Evolutionary conservation across 2,888 invertebrate genomes (phyloP), one percentile per base, ranked within the genome.

Genomic region (Zelleria hepariella): DNA sequence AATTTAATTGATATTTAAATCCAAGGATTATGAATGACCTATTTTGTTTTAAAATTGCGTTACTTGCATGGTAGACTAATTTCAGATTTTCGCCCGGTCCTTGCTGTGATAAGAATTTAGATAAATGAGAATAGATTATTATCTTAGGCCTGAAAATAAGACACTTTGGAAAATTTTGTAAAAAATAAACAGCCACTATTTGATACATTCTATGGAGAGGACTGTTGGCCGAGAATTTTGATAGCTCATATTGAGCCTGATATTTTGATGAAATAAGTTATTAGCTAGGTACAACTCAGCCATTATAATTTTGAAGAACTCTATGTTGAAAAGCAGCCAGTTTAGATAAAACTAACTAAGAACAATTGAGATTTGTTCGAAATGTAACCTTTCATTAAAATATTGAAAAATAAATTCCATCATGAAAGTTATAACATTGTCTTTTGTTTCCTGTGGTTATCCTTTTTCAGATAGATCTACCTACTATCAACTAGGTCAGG

Each of bases 171-270:
- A n/a, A 23, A 23, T 18, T 3, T 7, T 24, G 24, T 23, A n/a
- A 53, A 24, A 5, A 53, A 53, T 3, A 2, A 53, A 53, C 4
- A 6, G 10, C 5, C 20, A 21, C n/a, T n/a, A n/a, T n/a, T 32
- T 55, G 80, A 80, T 78, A 75, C n/a, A 69, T 67, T 61, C 69
- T 69, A 68, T 75, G 75, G 74, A 70, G 65, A 77, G 80, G 86
- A 74, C 82, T 80, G 78, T 60, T 59, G 79, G 84, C 75, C 75
- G 86, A 83, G 77, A 84, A 85, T 80, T 75, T 74, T 75, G 72
- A 82, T 86, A 80, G 87, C 87, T 87, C 87, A 87, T 86, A 86
- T 87, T 86, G 87, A 87, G 87, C 85, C 76, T 72, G 78, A 80
- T 85, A 82, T 81, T 82, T 80, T 78, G 79, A 75, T 71, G 78